Conservation (phyloP, 2,113 vertebrate genomes). For the Salvelinus sp. region DNA sequence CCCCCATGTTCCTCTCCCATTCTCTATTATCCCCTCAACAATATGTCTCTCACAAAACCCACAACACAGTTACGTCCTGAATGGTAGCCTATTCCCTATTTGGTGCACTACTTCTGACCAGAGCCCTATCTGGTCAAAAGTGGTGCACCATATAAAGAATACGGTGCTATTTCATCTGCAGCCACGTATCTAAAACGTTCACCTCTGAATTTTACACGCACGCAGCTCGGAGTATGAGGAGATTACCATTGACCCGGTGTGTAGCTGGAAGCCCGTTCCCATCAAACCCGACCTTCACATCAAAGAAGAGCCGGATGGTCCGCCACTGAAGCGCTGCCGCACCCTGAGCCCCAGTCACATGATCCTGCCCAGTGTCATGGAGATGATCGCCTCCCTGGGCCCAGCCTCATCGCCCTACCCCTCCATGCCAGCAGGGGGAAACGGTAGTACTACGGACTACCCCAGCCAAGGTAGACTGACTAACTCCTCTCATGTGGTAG, state of each 20-base stretch:
- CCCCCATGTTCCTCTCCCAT: no score
- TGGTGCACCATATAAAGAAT: no score
- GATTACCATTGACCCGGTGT: conserved; percentile 92
- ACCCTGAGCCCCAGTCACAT: conserved; percentile 89
- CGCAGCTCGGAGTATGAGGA: conserved; percentile 82
- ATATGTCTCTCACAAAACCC: no score
- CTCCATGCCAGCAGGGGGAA: conserved; percentile 57
- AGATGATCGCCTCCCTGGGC: conserved; percentile 90
- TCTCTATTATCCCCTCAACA: no score
- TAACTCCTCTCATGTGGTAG: neutral
- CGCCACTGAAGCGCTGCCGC: conserved; percentile 85
- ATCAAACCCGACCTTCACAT: conserved; percentile 86
- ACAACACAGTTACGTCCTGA: no score
- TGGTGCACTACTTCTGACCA: no score
- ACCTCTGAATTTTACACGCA: neutral
- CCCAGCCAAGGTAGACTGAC: conserved; percentile 69
- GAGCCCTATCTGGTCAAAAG: no score
- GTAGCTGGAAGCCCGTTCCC: conserved; percentile 92
- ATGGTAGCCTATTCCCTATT: no score
- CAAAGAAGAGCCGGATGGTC: conserved; percentile 90
- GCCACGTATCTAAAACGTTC: no score
- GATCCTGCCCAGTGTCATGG: conserved; percentile 93
- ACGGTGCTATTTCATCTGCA: no score
- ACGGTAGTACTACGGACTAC: conserved; percentile 69
- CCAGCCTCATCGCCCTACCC: conserved; percentile 77